These are phyloP conservation scores for Odontophorus gujanensis DNA, from an alignment of 2,113 vertebrate species.

Conservation along the genomic window DNA sequence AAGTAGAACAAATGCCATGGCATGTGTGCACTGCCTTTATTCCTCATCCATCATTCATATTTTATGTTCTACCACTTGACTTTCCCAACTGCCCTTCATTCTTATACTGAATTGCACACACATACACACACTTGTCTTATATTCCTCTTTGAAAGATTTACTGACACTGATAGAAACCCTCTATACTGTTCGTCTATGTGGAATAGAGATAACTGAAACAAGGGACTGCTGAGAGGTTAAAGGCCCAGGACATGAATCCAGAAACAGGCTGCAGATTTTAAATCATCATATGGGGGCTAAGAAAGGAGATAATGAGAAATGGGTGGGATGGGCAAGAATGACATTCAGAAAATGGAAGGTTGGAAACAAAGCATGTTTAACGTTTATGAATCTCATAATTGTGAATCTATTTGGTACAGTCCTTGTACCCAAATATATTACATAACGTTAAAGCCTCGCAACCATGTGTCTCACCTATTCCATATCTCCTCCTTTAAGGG, in stretches of 20 bases:
- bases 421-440: slow-evolving; percentile 33
- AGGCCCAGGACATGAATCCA: neutral
- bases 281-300: neutral
- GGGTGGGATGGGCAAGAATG: neutral
- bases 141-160: slow-evolving; percentile 58
- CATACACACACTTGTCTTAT: slow-evolving; percentile 37
- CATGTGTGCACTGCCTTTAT: slow-evolving; percentile 10
- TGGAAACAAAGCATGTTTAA: slow-evolving; percentile 6
- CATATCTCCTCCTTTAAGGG: neutral
- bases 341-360: slow-evolving; percentile 34
- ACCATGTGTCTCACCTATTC: slow-evolving; percentile 44
- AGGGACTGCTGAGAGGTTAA: slow-evolving; percentile 56
- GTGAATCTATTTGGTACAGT: slow-evolving; percentile 35
- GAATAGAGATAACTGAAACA: slow-evolving; percentile 45
- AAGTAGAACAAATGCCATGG: slow-evolving; percentile 44
- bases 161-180: neutral
- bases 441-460: neutral
- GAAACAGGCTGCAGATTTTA: slow-evolving; percentile 32
- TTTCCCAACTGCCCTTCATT: slow-evolving; percentile 69
- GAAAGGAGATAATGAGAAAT: slow-evolving; percentile 44
- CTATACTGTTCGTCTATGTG: neutral
- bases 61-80: slow-evolving; percentile 75
- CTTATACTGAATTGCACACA: slow-evolving; percentile 58
- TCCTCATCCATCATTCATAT: slow-evolving; percentile 76
- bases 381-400: slow-evolving; percentile 29